phyloP scores from a whole-genome alignment of 2,113 vertebrate genomes.

The Sigmodon hispidus region DNA sequence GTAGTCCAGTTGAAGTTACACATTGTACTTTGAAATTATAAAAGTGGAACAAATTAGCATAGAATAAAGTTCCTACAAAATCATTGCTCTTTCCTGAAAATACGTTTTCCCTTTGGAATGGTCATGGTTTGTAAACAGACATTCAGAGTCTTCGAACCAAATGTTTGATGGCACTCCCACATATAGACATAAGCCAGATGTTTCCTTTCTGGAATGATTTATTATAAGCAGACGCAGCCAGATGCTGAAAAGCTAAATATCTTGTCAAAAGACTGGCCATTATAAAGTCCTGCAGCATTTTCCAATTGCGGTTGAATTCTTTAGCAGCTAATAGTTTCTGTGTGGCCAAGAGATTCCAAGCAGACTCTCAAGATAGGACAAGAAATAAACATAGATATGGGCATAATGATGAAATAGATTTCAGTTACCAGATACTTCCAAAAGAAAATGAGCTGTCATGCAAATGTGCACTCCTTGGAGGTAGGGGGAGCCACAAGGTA shows the following conservation, averaged over 20 bases:
- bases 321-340: background rate
- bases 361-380: background rate
- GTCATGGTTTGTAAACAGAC: conserved; percentile 37
- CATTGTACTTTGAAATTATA: conserved; percentile 28
- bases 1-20: background rate
- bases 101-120: background rate
- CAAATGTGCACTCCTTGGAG: background rate
- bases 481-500: background rate
- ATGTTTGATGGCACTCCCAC: background rate
- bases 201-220: background rate
- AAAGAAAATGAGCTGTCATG: background rate
- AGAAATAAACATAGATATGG: background rate
- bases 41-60: background rate
- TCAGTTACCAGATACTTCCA: background rate
- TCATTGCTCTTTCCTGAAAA: conserved; percentile 38
- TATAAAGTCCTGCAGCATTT: background rate
- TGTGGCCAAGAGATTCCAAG: background rate
- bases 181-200: conserved; percentile 50
- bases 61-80: conserved; percentile 31
- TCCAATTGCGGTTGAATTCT: background rate
- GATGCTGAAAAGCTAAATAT: conserved; percentile 6
- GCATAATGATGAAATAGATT: background rate
- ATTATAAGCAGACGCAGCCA: background rate
- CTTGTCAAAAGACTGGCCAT: background rate
- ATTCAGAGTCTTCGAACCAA: conserved; percentile 35